Conservation (phyloP, 2,797 vertebrate species). For the Scarus forsteni region DNA sequence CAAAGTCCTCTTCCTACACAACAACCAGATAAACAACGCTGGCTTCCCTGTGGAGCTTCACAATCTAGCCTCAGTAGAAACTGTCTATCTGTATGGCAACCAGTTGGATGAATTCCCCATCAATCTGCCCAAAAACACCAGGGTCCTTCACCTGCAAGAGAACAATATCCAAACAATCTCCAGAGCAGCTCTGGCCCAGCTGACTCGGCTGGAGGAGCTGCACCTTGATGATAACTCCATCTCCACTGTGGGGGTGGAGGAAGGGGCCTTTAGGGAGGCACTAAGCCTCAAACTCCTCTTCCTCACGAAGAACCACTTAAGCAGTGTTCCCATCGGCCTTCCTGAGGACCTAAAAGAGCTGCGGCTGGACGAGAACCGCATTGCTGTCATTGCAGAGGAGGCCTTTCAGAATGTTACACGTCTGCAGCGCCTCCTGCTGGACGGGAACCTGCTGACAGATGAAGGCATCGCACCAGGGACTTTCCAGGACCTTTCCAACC, state of each 20-base stretch:
- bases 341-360: slow-evolving; percentile 94
- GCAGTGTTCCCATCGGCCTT: slow-evolving; percentile 96
- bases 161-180: slow-evolving; percentile 99
- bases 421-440: slow-evolving; percentile 93
- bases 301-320: slow-evolving; percentile 97
- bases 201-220: slow-evolving; percentile 92
- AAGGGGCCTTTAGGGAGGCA: slow-evolving; percentile 95
- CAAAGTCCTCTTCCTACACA: slow-evolving; percentile 96
- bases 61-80: slow-evolving; percentile 93
- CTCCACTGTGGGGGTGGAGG: slow-evolving; percentile 97
- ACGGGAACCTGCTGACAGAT: slow-evolving; percentile 96
- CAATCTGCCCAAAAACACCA: slow-evolving; percentile 96
- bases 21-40: slow-evolving; percentile 99
- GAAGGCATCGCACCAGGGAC: slow-evolving; percentile 94
- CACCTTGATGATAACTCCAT: slow-evolving; percentile 99
- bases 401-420: slow-evolving; percentile 96
- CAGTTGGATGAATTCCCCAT: slow-evolving; percentile 97
- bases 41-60: slow-evolving; percentile 96
- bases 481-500: slow-evolving; percentile 92
- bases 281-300: slow-evolving; percentile 96
- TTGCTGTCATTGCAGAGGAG: slow-evolving; percentile 93
- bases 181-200: slow-evolving; percentile 92
- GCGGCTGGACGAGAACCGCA: slow-evolving; percentile 96
- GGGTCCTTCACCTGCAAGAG: slow-evolving; percentile 95
- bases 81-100: slow-evolving; percentile 96